Evolutionary conservation across 2,888 invertebrate species (phyloP).

Genomic region (Drosophila mayaguana): DNA sequence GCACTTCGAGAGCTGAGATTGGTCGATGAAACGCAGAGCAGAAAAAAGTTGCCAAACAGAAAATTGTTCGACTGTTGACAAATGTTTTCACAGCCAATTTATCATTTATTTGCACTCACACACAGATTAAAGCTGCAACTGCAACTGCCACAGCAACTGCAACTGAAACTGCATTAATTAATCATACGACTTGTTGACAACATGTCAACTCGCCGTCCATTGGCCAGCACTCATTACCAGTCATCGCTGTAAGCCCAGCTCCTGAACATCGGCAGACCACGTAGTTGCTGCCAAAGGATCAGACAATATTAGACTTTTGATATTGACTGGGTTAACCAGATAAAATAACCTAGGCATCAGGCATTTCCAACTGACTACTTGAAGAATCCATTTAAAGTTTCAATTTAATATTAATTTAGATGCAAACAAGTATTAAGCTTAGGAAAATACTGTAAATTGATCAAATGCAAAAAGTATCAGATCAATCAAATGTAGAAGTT

Average conservation of each 20-base stretch:
- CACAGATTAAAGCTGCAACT: constrained; percentile 38
- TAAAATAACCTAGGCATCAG: too few relatives aligned
- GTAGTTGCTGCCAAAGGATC: background rate
- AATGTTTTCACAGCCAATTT: constrained; percentile 62
- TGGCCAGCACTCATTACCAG: background rate
- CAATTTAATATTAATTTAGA: too few relatives aligned
- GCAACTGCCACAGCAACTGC: constrained; percentile 48
- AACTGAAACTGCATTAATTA: constrained; percentile 73
- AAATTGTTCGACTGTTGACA: constrained; percentile 38
- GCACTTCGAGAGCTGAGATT: constrained; percentile 24
- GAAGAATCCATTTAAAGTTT: too few relatives aligned
- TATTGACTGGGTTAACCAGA: too few relatives aligned
- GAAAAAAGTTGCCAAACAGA: constrained; percentile 48
- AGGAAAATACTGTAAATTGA: too few relatives aligned
- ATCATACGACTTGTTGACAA: constrained; percentile 72
- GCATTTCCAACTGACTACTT: too few relatives aligned
- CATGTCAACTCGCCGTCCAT: constrained; percentile 32
- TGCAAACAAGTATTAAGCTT: too few relatives aligned
- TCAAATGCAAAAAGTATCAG: too few relatives aligned
- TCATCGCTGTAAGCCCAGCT: background rate
- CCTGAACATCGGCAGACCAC: background rate
- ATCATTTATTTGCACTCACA: constrained; percentile 64
- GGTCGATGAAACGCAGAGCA: constrained; percentile 7
- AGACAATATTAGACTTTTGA: too few relatives aligned
- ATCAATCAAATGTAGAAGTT: too few relatives aligned